Evolutionary conservation across 2,888 invertebrate genomes (phyloP).

Genomic region (Cepaea hortensis): DNA sequence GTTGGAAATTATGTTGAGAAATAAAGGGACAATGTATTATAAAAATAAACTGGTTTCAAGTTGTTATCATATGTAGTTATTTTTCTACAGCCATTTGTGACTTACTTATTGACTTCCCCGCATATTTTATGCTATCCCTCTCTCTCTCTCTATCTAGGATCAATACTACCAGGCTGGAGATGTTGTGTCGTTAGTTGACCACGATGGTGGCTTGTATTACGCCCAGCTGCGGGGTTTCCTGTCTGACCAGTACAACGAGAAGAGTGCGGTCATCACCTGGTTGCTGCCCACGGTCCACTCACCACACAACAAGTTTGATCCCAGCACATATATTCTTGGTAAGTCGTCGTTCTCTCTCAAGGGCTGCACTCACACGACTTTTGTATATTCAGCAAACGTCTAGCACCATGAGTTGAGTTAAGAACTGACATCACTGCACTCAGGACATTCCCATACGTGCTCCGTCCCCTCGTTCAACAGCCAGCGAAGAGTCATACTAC

Average conservation of each 20-base stretch:
- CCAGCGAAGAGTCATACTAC: too few species aligned
- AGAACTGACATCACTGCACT: too few species aligned
- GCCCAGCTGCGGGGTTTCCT: slow-evolving; percentile 92
- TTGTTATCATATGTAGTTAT: too few species aligned
- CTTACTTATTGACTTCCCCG: too few species aligned
- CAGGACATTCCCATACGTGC: too few species aligned
- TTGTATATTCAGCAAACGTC: background rate
- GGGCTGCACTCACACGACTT: background rate
- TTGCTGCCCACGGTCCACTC: slow-evolving; percentile 88
- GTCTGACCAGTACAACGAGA: slow-evolving; percentile 93
- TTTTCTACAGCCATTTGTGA: too few species aligned
- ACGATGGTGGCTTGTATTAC: slow-evolving; percentile 83
- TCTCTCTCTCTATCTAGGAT: background rate
- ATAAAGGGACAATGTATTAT: too few species aligned
- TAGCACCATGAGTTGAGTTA: too few species aligned
- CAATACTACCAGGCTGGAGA: slow-evolving; percentile 86
- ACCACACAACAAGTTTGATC: slow-evolving; percentile 88
- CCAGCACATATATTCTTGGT: slow-evolving; percentile 92
- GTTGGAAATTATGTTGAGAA: too few species aligned
- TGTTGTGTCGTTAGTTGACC: slow-evolving; percentile 90
- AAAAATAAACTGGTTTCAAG: too few species aligned
- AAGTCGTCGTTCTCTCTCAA: slow-evolving; percentile 49
- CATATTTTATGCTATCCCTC: too few species aligned
- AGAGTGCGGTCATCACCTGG: slow-evolving; percentile 94
- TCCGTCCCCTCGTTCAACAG: too few species aligned